Base-by-base conservation (phyloP, 1,140 invertebrate genomes). In the Anastatus disparis region DNA sequence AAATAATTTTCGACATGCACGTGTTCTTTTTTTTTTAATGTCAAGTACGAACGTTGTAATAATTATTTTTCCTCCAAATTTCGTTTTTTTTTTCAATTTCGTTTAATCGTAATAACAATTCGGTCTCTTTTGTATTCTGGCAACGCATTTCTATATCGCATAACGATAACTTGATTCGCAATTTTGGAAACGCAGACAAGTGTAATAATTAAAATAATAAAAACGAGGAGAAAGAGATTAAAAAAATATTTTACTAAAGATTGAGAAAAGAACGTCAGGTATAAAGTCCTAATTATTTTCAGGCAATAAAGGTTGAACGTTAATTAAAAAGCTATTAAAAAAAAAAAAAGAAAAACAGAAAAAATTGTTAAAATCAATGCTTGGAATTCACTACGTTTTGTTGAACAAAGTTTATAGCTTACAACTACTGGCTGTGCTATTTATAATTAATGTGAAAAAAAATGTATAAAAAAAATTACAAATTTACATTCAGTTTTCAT, bases 21-120 rank as follows among this genome's bases (percentile, higher is more conserved):
- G 55, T 50, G 13, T 9, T 44, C 29, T 68, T 69, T 53, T 59
- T 17, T 53, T n/a, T n/a, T n/a, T n/a, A n/a, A n/a, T n/a, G n/a
- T 40, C 56, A 61, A 6, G 55, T 69, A 69, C 22, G 48, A 38
- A 48, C 35, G 38, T 26, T 48, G 26, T 38, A 27, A 10, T 63
- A 26, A 26, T 24, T 31, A 55, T 17, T n/a, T 53, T 63, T 56
- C 24, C 61, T 71, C 59, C 68, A 70, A 70, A 52, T 62, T n/a
- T n/a, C n/a, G n/a, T n/a, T n/a, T n/a, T n/a, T n/a, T 1, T 70
- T 71, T 71, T 71, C 68, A 71, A 59, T 64, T 65, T 58, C 52
- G 44, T 71, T 71, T 71, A 59, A 46, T 29, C 27, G 35, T 63
- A 66, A 66, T 26, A 55, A 56, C 29, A 40, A 29, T 53, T 56